Conservation (phyloP, 1,140 invertebrate species). For the Triops cancriformis region DNA sequence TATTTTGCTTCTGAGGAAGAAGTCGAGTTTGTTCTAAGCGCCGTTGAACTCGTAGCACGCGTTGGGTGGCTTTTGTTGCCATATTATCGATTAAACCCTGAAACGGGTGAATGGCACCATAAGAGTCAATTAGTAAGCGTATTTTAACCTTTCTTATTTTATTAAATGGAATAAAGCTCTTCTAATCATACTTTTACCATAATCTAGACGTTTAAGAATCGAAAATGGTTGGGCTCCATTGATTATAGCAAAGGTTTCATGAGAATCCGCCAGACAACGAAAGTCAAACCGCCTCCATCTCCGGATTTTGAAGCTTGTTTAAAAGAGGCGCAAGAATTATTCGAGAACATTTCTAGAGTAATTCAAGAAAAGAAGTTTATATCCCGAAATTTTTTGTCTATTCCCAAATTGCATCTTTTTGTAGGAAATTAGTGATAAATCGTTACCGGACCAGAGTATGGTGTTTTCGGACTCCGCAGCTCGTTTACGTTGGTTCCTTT, state of each 20-base stretch:
- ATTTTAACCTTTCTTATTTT: not conserved
- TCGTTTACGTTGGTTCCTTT: slow-evolving; percentile 72
- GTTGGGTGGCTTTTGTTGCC: slow-evolving; percentile 84
- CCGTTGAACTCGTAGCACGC: slow-evolving; percentile 75
- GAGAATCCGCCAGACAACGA: slow-evolving; percentile 53
- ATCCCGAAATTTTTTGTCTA: not conserved
- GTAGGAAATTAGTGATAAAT: not conserved
- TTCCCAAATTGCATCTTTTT: not conserved
- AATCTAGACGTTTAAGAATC: slow-evolving; percentile 56
- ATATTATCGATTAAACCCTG: slow-evolving; percentile 72
- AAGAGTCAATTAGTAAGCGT: slow-evolving; percentile 56
- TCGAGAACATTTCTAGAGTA: slow-evolving; percentile 63
- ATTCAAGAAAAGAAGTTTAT: slow-evolving; percentile 14
- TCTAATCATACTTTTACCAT: slow-evolving; percentile 18
- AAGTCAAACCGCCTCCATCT: slow-evolving; percentile 38
- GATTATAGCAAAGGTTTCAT: slow-evolving; percentile 67
- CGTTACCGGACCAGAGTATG: slow-evolving; percentile 50
- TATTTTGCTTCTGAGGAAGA: slow-evolving; percentile 74
- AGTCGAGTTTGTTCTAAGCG: slow-evolving; percentile 71
- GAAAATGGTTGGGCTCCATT: slow-evolving; percentile 71
- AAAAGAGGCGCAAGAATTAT: slow-evolving; percentile 65
- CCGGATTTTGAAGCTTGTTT: slow-evolving; percentile 58
- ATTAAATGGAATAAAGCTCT: not conserved
- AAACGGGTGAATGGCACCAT: slow-evolving; percentile 84
- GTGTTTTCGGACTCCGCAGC: not conserved